Percentiles rank a stretch among this genome's conserved stretches.
These are phyloP conservation scores for Plebejus anna DNA, from an alignment of 2,888 invertebrate species.

Conservation along the genomic window DNA sequence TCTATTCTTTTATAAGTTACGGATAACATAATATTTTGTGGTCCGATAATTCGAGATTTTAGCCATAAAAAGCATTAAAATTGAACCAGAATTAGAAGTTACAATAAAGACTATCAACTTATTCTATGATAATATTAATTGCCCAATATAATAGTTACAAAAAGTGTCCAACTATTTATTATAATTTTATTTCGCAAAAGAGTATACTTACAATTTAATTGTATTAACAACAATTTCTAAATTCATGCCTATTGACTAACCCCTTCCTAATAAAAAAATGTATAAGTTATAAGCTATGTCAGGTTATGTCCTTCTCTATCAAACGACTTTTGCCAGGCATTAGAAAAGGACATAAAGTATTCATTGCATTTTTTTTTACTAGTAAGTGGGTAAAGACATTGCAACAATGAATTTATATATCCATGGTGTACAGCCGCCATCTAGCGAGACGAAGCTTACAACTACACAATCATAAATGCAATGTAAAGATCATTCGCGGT, in stretches of 20 bases:
- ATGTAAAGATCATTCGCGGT: constrained; percentile 34
- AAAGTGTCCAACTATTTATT: not conserved
- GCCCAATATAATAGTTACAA: not conserved
- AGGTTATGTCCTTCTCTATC: too few relatives aligned
- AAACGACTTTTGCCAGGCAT: not conserved
- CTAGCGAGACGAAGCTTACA: constrained; percentile 38
- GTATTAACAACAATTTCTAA: not conserved
- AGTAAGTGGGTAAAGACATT: not conserved
- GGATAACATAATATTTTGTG: constrained; percentile 9
- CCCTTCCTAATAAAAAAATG: not conserved
- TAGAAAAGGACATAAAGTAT: not conserved
- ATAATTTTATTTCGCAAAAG: not conserved
- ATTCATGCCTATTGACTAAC: not conserved
- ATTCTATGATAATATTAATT: not conserved
- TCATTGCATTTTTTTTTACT: not conserved
- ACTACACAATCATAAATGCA: constrained; percentile 40
- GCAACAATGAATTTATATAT: constrained; percentile 30
- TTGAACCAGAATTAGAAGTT: not conserved
- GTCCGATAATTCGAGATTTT: constrained; percentile 5
- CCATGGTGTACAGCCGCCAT: constrained; percentile 32
- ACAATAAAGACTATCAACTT: constrained; percentile 10
- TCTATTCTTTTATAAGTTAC: not conserved
- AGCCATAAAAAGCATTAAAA: not conserved
- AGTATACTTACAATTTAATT: not conserved
- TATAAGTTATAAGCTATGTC: too few relatives aligned